phyloP scores from a whole-genome alignment of 2,113 vertebrate species.

The Agelaius tricolor region DNA sequence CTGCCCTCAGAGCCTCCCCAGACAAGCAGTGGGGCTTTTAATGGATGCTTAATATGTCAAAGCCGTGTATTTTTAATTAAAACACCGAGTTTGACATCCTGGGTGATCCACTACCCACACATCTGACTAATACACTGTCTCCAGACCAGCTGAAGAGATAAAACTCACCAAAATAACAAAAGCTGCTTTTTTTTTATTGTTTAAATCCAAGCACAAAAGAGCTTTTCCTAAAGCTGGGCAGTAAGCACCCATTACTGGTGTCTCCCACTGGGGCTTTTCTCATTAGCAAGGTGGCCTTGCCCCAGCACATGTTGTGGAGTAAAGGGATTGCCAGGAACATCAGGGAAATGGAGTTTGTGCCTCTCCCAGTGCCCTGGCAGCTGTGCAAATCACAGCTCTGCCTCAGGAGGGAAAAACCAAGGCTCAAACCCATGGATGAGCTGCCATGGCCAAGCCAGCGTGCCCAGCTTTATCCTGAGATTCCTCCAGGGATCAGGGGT shows the following conservation, averaged over 20 bases:
- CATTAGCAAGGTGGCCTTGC: neutral
- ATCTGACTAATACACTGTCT: slow-evolving; percentile 22
- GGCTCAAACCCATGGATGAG: fast-evolving
- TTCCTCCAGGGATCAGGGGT: neutral
- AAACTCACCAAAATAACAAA: neutral
- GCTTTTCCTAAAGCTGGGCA: neutral
- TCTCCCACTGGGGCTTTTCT: neutral
- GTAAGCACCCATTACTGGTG: neutral
- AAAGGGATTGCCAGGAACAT: neutral
- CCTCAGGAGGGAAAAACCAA: neutral
- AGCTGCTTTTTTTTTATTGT: neutral
- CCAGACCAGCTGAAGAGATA: slow-evolving; percentile 7
- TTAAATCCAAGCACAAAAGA: neutral
- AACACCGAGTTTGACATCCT: neutral
- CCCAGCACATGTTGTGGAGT: neutral
- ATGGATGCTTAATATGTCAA: neutral
- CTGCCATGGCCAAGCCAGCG: neutral
- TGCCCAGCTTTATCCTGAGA: neutral
- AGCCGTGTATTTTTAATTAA: slow-evolving; percentile 10
- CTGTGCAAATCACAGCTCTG: neutral
- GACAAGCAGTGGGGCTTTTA: neutral
- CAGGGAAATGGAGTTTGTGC: neutral
- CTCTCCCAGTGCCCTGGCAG: neutral
- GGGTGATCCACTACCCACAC: neutral
- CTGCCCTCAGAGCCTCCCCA: neutral